Base-by-base conservation (phyloP, 2,797 vertebrate genomes). In the Syngnathus rostellatus region DNA sequence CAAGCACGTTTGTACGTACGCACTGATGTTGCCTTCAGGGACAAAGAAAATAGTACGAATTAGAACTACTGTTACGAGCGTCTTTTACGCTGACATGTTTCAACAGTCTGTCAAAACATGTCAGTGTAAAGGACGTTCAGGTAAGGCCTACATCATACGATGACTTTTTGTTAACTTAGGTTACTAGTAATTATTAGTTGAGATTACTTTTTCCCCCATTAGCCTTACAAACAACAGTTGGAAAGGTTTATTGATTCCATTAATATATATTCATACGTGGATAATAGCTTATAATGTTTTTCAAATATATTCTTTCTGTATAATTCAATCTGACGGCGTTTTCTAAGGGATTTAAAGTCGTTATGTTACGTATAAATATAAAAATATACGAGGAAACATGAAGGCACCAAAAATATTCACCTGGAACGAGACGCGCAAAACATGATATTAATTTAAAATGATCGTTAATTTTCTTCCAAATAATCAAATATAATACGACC, bases 391-490 rank as follows among this genome's bases (percentile, higher is more conserved):
- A 19, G 2, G 5, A 12, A 7, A 37, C 0, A 0, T 75, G 62
- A 85, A 84, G 21, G 77, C 59, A 70, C 8, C 81, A 65, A 0
- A 38, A 1, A 10, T 17, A 1, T 8, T 77, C 71, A 67, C 38
- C 40, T 78, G 62, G 48, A 23, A 40, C 14, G 40, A 2, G 39
- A 5, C 10, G 11, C 6, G 68, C 6, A 43, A 38, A 1, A 0
- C 63, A 62, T 59, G 3, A 43, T 0, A 62, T 43, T 0, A 75
- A 68, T 41, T 19, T 51, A 1, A 2, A 14, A 25, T 64, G 21
- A 0, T 0, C 16, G 59, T 11, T 61, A 0, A 50, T 51, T 0
- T 40, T 16, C 1, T 7, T 5, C 6, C 3, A 4, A 14, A 0
- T 0, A 25, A n/a, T 19, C 19, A 57, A 57, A 0, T 3, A 9